Evolutionary conservation across 2,797 vertebrate species (phyloP).

Genomic region (Eidolon dupreanum): DNA sequence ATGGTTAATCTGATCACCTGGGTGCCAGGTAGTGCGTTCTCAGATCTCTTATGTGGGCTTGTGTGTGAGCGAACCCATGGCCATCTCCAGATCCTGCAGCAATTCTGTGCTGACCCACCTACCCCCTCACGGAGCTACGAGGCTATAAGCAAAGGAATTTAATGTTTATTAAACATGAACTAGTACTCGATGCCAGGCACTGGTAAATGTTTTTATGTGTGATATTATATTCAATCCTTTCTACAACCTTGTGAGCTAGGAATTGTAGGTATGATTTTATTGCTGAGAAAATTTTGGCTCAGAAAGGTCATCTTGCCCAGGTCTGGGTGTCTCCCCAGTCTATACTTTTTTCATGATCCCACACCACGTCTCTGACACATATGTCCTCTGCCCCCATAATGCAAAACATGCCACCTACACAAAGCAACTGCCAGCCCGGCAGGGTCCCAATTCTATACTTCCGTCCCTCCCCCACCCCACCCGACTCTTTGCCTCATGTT

Average conservation of each 20-base stretch:
- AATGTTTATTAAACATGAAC: background rate
- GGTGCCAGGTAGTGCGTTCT: background rate
- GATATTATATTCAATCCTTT: conserved; percentile 63
- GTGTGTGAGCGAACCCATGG: fast-evolving
- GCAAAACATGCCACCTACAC: background rate
- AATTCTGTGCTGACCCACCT: background rate
- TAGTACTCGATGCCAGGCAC: background rate
- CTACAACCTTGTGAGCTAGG: background rate
- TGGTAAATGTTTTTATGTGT: conserved; percentile 52
- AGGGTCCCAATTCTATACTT: conserved; percentile 29
- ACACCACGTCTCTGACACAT: background rate
- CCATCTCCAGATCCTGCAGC: background rate
- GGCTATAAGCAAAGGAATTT: background rate
- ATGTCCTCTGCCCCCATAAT: background rate
- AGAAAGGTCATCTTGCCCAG: background rate
- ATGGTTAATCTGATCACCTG: background rate
- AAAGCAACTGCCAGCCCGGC: conserved; percentile 49
- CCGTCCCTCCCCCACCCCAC: conserved; percentile 55
- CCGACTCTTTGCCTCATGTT: conserved; percentile 83
- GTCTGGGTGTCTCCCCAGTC: background rate
- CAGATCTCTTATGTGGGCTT: fast-evolving
- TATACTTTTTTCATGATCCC: background rate
- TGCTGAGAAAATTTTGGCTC: conserved; percentile 16
- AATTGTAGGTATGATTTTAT: conserved; percentile 23
- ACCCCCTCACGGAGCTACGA: background rate